Base-by-base conservation (phyloP, 2,888 invertebrate genomes). In the Mamestra brassicae region DNA sequence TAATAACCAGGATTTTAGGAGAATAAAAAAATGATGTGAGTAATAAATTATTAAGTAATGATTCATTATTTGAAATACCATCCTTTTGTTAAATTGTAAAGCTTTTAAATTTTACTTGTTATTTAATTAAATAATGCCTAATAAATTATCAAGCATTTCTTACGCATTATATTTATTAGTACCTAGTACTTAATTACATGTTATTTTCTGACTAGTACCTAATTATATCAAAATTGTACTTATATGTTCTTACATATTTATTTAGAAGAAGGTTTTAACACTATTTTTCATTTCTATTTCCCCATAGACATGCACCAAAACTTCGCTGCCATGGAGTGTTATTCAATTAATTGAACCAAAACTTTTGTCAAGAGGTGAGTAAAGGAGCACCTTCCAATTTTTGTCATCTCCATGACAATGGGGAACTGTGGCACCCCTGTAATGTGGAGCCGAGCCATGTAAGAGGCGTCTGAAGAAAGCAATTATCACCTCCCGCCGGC, bases 401-500 rank as follows among this genome's bases (percentile, higher is more conserved):
- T 76, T 69, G 45, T 62, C 69, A 90, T 91, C 87, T 87, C 81
- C 89, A 90, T 89, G 69, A 91, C 87, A 90, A 91, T 85, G 77
- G 70, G 76, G 34, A 13, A 8, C 34, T 17, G 52, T 8, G 74
- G 52, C 92, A 89, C 85, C 92, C 92, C 91, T 92, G 85, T 7
- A 42, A 3, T 38, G 38, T 38, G 38, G 38, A 73, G 84, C 79
- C 78, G 80, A 4, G 67, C 71, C 62, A 47, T 85, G 86, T 78
- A 86, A 83, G 87, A 86, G 86, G 85, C 82, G 85, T 84, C 88
- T 90, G 90, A 91, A 91, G 92, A 90, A 93, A 92, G 92, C 91
- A 93, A 92, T 93, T 92, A 93, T 88, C 89, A 88, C 80, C 81
- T 89, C 89, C 89, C 86, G 83, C 85, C 57, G 50, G 61, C 78